Percentiles rank a stretch among this genome's conserved stretches.
phyloP scores from a whole-genome alignment of 2,113 vertebrate species.

The Sinocyclocheilus rhinocerous region DNA sequence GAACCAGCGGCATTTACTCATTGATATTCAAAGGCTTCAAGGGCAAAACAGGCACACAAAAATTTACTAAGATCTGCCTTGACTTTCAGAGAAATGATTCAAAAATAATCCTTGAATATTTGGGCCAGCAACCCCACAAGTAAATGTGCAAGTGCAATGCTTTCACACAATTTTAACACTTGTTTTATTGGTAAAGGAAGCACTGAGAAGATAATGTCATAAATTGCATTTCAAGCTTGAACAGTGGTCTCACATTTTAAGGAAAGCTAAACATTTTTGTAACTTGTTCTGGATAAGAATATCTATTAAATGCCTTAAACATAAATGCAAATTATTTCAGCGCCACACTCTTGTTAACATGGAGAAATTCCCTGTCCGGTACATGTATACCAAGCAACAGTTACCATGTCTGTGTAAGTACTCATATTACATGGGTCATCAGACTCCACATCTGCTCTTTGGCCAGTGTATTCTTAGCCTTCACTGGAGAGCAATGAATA shows the following conservation, averaged over 20 bases:
- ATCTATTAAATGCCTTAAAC: neutral
- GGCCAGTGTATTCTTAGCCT: constrained; percentile 30
- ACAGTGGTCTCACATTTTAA: too few relatives aligned
- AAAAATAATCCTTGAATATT: neutral
- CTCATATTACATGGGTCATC: constrained; percentile 21
- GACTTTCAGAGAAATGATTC: neutral
- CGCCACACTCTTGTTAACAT: neutral
- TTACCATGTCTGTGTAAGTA: neutral
- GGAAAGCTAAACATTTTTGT: neutral
- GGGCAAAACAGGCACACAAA: neutral
- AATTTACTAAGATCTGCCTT: neutral
- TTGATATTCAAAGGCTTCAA: neutral
- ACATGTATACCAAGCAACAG: neutral
- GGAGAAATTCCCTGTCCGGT: neutral
- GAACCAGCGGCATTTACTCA: neutral
- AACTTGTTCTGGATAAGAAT: neutral
- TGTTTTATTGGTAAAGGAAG: neutral
- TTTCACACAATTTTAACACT: neutral
- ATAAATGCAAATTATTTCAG: neutral
- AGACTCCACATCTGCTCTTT: neutral
- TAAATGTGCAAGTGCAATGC: neutral
- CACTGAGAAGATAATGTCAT: neutral
- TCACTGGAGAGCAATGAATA: constrained; percentile 16
- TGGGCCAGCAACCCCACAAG: neutral
- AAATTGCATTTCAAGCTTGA: neutral